phyloP scores from a whole-genome alignment of 2,797 vertebrate genomes.

The Aeoliscus strigatus region DNA sequence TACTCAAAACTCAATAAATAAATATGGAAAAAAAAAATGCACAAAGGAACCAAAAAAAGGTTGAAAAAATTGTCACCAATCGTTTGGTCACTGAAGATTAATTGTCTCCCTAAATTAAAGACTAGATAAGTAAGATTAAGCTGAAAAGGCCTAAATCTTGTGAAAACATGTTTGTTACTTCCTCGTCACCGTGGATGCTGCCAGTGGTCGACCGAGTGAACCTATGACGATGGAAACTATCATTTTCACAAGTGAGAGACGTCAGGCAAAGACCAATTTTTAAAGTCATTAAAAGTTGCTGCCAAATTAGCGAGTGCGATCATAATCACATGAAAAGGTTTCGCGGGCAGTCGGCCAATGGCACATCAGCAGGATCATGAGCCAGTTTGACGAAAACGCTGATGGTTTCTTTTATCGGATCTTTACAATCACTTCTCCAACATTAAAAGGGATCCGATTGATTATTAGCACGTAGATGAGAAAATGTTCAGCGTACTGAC shows the following conservation, averaged over 20 bases:
- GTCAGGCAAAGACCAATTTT: neutral
- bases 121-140: too few species aligned
- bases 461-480: slow-evolving; percentile 16
- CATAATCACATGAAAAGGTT: slow-evolving; percentile 21
- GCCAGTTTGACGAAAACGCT: slow-evolving; percentile 14
- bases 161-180: too few species aligned
- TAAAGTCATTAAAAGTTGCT: slow-evolving; percentile 7
- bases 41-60: too few species aligned
- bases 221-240: neutral
- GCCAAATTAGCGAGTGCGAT: neutral
- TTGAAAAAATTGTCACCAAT: too few species aligned
- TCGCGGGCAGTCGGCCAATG: slow-evolving; percentile 20
- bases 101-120: too few species aligned
- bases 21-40: too few species aligned
- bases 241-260: neutral
- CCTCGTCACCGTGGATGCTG: neutral
- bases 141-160: too few species aligned
- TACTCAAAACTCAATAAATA: too few species aligned
- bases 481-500: slow-evolving; percentile 1
- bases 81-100: too few species aligned
- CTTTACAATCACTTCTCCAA: slow-evolving; percentile 18
- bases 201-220: neutral
- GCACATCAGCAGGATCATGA: slow-evolving; percentile 21
- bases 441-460: slow-evolving; percentile 4
- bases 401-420: slow-evolving; percentile 11